Evolutionary conservation across 2,888 invertebrate species (phyloP), one percentile per base, ranked within the genome.

Genomic region (Cephus pygmeus): DNA sequence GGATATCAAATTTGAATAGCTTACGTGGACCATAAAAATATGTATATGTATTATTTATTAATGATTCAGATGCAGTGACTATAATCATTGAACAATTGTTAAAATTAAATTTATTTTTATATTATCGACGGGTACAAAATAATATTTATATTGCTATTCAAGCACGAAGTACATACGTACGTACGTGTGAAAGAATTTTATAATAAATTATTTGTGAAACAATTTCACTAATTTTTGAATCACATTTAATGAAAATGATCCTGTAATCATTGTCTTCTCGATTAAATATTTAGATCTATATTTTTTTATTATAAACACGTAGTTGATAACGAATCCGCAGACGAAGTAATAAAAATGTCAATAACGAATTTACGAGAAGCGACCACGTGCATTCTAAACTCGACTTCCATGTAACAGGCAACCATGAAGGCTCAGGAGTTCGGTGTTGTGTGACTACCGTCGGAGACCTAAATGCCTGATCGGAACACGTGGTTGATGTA

Each of bases 351-450:
- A 56, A 56, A 56, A 56, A 23, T 56, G 56, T 23, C 23, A 56
- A 56, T 56, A 56, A 56, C 56, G 23, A 56, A 56, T 56, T 56
- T 56, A 77, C 76, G 76, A 77, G 73, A 77, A 73, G 78, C 87
- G 87, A 87, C 90, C 90, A 91, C 91, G 90, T 91, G 91, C 90
- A 90, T 90, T 90, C 90, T 88, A 89, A 90, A 88, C 85, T 85
- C 86, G 86, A 88, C 88, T 89, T 87, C 86, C 81, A 77, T 73
- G 40, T 82, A 83, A 56, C 78, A 82, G 88, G 88, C 77, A 71
- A 34, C 33, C 86, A 90, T 80, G 82, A 87, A 12, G 9, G 15
- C 23, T 23, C 3, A 30, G 73, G 69, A 76, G 68, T 23, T 30
- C n/a, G 3, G 31, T 11, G 15, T 56, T 9, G 56, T 56, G 9